A percentile compares a stretch with the other conserved stretches of the same genome.
Conservation (phyloP, 2,888 invertebrate genomes). For the Drosophila subsilvestris region DNA sequence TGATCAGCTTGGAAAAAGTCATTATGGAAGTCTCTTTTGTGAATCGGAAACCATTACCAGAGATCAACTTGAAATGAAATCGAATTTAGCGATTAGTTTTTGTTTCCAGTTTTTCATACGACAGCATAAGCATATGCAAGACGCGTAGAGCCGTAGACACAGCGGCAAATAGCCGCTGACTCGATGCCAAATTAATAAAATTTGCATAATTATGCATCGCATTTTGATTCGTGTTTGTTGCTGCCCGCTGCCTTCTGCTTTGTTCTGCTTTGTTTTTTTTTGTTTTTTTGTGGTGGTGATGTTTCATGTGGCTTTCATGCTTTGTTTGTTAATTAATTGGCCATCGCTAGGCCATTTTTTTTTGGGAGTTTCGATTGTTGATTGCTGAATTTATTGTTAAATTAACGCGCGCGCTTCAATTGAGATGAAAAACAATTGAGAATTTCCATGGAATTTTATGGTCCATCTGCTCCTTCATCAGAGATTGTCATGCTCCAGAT, state of each 20-base stretch:
- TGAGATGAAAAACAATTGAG: slow-evolving; percentile 63
- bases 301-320: no score
- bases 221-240: slow-evolving; percentile 43
- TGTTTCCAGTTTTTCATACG: slow-evolving; percentile 1
- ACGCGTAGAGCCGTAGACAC: slow-evolving; percentile 26
- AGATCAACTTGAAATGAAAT: slow-evolving; percentile 25
- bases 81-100: slow-evolving; percentile 6
- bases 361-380: slow-evolving; percentile 9
- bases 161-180: neutral
- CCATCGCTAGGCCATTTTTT: slow-evolving; percentile 34
- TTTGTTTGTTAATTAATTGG: slow-evolving; percentile 75
- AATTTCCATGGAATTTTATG: slow-evolving; percentile 46
- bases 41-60: neutral
- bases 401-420: slow-evolving; percentile 57
- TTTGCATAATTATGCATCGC: slow-evolving; percentile 75
- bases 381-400: slow-evolving; percentile 39
- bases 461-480: slow-evolving; percentile 9
- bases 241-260: slow-evolving; percentile 23
- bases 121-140: slow-evolving; percentile 57
- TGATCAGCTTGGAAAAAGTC: neutral
- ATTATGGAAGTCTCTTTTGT: neutral
- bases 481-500: slow-evolving; percentile 59
- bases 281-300: slow-evolving; percentile 1
- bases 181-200: slow-evolving; percentile 59
- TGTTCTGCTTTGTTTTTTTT: slow-evolving; percentile 23